Percentiles rank a stretch among this genome's conserved stretches.
Evolutionary conservation across 2,113 vertebrate genomes (phyloP).

Genomic region (Chauna torquata): DNA sequence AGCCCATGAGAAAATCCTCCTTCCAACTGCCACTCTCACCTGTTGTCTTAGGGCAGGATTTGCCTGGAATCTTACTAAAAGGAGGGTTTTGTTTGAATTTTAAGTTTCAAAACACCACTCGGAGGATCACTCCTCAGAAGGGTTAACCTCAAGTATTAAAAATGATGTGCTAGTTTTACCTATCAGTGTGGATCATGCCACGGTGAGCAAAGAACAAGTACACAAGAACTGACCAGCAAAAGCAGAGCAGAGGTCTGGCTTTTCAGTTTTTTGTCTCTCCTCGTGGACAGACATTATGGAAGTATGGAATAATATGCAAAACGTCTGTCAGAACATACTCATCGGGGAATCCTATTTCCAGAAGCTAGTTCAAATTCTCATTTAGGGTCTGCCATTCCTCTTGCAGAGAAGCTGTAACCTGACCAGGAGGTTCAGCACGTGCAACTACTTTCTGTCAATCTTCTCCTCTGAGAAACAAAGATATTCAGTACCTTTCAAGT

Average conservation of each 20-base stretch:
- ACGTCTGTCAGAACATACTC: neutral
- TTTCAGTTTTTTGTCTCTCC: neutral
- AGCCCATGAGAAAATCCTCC: neutral
- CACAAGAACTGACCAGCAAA: neutral
- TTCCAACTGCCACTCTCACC: neutral
- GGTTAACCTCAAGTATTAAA: neutral
- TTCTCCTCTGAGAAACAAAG: neutral
- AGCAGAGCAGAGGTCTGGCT: neutral
- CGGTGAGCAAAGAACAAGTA: neutral
- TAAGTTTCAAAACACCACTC: neutral
- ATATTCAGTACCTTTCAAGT: neutral
- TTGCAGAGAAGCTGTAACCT: too few species aligned
- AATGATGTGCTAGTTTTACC: neutral
- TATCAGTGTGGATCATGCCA: neutral
- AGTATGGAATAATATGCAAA: neutral
- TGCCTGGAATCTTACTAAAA: neutral
- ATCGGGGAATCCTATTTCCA: neutral
- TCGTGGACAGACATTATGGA: neutral
- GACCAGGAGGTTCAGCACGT: neutral
- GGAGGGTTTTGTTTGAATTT: neutral
- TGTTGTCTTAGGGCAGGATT: neutral
- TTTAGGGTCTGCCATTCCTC: neutral
- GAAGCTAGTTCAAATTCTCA: neutral
- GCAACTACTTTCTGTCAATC: neutral
- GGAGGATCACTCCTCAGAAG: neutral